Percentiles rank a stretch among this genome's conserved stretches.
phyloP scores from a whole-genome alignment of 2,797 vertebrate genomes.

The Pipistrellus pygmaeus region DNA sequence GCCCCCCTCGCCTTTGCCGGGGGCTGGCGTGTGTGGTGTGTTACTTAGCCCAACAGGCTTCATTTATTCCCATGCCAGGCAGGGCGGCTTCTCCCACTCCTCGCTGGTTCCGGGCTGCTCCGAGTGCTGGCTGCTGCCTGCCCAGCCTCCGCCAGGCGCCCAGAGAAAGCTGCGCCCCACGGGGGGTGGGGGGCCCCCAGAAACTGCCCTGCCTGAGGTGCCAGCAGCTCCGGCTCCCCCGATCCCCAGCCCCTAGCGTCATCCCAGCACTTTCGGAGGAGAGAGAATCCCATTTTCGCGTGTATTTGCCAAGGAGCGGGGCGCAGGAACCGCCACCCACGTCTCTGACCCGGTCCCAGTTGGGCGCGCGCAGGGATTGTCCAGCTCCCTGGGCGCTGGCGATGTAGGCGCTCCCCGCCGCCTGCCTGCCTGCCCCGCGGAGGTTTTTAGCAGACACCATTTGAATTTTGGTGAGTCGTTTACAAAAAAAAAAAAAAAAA shows the following conservation, averaged over 20 bases:
- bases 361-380: constrained; percentile 87
- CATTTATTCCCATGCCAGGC: constrained; percentile 78
- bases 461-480: constrained; percentile 92
- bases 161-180: constrained; percentile 51
- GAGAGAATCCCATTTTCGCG: constrained; percentile 72
- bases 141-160: constrained; percentile 6
- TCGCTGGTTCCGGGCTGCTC: not conserved
- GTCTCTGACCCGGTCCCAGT: constrained; percentile 85
- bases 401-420: constrained; percentile 81
- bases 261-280: constrained; percentile 54
- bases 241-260: not conserved
- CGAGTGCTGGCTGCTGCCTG: constrained; percentile 57
- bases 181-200: not conserved
- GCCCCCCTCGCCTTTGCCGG: constrained; percentile 44
- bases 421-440: constrained; percentile 82
- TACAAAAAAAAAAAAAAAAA: constrained; percentile 59
- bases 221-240: not conserved
- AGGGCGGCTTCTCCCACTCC: constrained; percentile 66
- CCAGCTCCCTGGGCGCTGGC: constrained; percentile 86
- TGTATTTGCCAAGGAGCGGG: constrained; percentile 69
- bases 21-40: constrained; percentile 52
- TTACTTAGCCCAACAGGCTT: constrained; percentile 63
- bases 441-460: constrained; percentile 90
- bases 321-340: constrained; percentile 75
- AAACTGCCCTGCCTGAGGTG: not conserved